Base-by-base conservation (phyloP, 2,797 vertebrate genomes). In the Sparus aurata region DNA sequence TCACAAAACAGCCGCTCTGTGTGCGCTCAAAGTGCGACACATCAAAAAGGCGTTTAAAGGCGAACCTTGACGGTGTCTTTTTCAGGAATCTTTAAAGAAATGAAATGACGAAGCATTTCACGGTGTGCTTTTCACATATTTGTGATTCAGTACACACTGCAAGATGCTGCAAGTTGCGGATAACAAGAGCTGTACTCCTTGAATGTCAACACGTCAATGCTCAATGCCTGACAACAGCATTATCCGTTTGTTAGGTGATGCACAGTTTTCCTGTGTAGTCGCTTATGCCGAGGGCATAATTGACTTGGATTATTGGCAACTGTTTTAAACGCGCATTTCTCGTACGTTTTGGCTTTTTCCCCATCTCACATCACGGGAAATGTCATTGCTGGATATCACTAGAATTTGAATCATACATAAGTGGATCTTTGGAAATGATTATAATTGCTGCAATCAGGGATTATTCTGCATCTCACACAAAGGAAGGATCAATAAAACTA, bases 21-120 rank as follows among this genome's bases (percentile, higher is more conserved):
- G 54, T 64, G 73, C 22, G 52, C 52, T 85, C 61, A 79, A 59
- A 75, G 77, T 64, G 60, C 0, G 20, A 68, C 76, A 77, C 84
- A 86, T 87, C 81, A 89, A 89, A 91, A 81, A 47, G 9, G 2
- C 11, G 11, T 81, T 85, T 73, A 76, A 82, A 89, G 61, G 64
- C 49, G 5, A 54, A 69, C 62, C 70, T 60, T 49, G 25, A 27
- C 52, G 3, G 57, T 3, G 47, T 61, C 5, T 27, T 71, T 79
- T 79, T 68, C 50, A 59, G 41, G 81, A 65, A 75, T 75, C 76
- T 77, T 74, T 69, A 62, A 84, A 87, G n/a, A 53, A 64, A 59
- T 66, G 20, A 76, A 81, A 82, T 75, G 61, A 82, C 46, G 57
- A 34, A 61, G 61, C 17, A 15, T 69, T 66, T 81, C 74, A 69